These are phyloP conservation scores for Tetropium fuscum DNA, from an alignment of 2,888 invertebrate genomes.

Conservation along the genomic window DNA sequence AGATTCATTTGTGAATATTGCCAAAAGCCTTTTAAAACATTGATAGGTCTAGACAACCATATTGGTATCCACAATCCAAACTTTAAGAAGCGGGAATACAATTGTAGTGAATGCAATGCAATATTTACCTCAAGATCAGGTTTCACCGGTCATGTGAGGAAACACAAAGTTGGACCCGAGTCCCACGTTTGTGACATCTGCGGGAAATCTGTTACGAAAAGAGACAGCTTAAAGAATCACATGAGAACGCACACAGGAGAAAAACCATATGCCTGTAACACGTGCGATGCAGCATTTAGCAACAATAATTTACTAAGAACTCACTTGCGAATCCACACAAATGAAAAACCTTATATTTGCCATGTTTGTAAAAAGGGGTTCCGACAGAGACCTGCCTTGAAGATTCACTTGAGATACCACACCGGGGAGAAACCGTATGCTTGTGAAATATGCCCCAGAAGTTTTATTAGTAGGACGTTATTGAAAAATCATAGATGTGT, in stretches of 20 bases:
- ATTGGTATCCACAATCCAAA: constrained; percentile 43
- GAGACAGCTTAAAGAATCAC: constrained; percentile 47
- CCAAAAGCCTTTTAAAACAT: constrained; percentile 48
- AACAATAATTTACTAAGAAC: constrained; percentile 43
- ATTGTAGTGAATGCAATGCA: constrained; percentile 45
- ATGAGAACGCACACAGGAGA: constrained; percentile 49
- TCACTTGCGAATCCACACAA: constrained; percentile 34
- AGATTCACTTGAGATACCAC: constrained; percentile 68
- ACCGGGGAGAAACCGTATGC: constrained; percentile 66
- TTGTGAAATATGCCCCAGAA: constrained; percentile 65
- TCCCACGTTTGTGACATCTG: constrained; percentile 50
- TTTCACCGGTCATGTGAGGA: constrained; percentile 47
- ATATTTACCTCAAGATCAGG: constrained; percentile 34
- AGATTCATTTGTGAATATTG: constrained; percentile 43
- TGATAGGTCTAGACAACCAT: constrained; percentile 44
- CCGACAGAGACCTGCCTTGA: constrained; percentile 40
- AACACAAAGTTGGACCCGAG: constrained; percentile 38
- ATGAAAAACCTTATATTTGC: constrained; percentile 36
- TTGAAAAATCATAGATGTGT: constrained; percentile 2
- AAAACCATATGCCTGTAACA: constrained; percentile 39
- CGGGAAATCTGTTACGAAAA: constrained; percentile 43
- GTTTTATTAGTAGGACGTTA: constrained; percentile 67
- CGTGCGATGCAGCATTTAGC: constrained; percentile 45
- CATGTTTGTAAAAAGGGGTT: constrained; percentile 33
- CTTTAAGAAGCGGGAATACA: constrained; percentile 37